phyloP scores from a whole-genome alignment of 2,888 invertebrate species.

The Panopea generosa region DNA sequence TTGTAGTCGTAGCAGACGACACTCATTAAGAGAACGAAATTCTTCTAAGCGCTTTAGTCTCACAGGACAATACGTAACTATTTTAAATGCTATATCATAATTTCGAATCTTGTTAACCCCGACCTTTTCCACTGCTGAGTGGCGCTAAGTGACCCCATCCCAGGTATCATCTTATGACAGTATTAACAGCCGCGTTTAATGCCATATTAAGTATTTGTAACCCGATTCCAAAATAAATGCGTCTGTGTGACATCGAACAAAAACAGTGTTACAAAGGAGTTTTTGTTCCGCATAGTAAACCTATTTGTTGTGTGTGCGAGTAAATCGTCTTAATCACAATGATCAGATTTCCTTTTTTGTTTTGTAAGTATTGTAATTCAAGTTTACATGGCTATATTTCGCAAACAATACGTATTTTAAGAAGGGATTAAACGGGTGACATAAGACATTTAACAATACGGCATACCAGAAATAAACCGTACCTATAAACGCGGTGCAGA shows the following conservation, averaged over 20 bases:
- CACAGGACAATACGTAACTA: no score
- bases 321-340: slow-evolving; percentile 46
- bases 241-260: slow-evolving; percentile 15
- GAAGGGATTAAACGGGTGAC: slow-evolving; percentile 25
- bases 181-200: slow-evolving; percentile 2
- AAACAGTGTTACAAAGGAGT: slow-evolving; percentile 39
- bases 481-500: no score
- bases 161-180: neutral
- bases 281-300: slow-evolving; percentile 44
- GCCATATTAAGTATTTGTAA: slow-evolving; percentile 11
- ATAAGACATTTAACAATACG: slow-evolving; percentile 6
- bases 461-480: no score
- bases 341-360: slow-evolving; percentile 37
- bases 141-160: slow-evolving; percentile 15
- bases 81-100: slow-evolving; percentile 27
- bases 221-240: slow-evolving; percentile 23
- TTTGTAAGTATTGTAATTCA: slow-evolving; percentile 29
- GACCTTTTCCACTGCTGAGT: slow-evolving; percentile 14
- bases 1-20: no score
- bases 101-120: slow-evolving; percentile 40
- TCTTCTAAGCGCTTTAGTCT: no score
- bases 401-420: slow-evolving; percentile 21
- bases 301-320: slow-evolving; percentile 26
- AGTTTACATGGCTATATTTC: slow-evolving; percentile 12
- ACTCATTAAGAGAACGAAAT: no score